Conservation (phyloP, 2,113 vertebrate species). For the Ammodytes marinus region DNA sequence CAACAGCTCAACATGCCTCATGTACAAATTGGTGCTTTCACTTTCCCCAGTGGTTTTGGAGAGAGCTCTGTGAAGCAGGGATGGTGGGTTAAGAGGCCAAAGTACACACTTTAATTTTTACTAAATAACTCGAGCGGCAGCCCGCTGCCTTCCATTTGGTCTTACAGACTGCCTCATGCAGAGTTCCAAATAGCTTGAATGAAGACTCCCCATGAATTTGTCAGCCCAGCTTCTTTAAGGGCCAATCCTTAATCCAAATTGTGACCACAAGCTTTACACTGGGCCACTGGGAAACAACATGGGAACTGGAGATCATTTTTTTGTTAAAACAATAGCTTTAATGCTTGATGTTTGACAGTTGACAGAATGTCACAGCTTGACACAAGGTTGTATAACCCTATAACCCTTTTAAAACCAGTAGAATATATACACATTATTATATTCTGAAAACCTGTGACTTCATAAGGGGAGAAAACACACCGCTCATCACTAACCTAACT, state of each 20-base stretch:
- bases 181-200: slow-evolving; percentile 67
- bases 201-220: slow-evolving; percentile 71
- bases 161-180: slow-evolving; percentile 75
- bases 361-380: slow-evolving; percentile 43
- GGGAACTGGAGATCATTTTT: slow-evolving; percentile 34
- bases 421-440: slow-evolving; percentile 19
- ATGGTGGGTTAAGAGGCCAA: slow-evolving; percentile 71
- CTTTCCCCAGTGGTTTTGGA: slow-evolving; percentile 68
- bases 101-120: slow-evolving; percentile 80
- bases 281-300: slow-evolving; percentile 51
- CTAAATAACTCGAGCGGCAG: slow-evolving; percentile 79
- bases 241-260: slow-evolving; percentile 64
- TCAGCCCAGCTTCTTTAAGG: slow-evolving; percentile 53
- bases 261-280: slow-evolving; percentile 55
- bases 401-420: slow-evolving; percentile 10
- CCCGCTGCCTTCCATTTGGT: slow-evolving; percentile 71
- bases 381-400: slow-evolving; percentile 29
- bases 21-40: slow-evolving; percentile 72
- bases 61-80: slow-evolving; percentile 61
- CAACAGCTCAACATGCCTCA: slow-evolving; percentile 63
- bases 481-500: too few relatives aligned
- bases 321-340: slow-evolving; percentile 31
- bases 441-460: too few relatives aligned
- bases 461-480: too few relatives aligned
- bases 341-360: slow-evolving; percentile 14